Evolutionary conservation across 2,888 invertebrate genomes (phyloP).

Genomic region (Xestia sexstrigata): DNA sequence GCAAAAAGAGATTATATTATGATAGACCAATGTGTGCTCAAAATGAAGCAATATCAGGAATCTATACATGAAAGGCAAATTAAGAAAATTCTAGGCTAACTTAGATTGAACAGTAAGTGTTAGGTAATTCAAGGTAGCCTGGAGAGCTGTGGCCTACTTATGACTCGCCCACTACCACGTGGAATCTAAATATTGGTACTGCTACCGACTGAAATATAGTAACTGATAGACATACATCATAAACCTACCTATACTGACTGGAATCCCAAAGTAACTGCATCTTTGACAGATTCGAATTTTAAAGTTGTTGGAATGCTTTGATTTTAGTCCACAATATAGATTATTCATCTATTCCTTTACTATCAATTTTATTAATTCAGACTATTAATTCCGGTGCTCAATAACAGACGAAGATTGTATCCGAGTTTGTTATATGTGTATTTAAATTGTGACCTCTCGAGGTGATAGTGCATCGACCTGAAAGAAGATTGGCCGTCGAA

Average conservation of each 20-base stretch:
- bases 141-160: slow-evolving; percentile 6
- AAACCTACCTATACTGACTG: not conserved
- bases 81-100: slow-evolving; percentile 9
- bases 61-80: slow-evolving; percentile 16
- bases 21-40: not conserved
- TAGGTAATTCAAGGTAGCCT: slow-evolving; percentile 5
- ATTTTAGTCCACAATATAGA: not conserved
- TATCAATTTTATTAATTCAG: slow-evolving; percentile 7
- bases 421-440: slow-evolving; percentile 41
- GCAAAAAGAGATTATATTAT: not conserved
- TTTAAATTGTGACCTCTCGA: slow-evolving; percentile 52
- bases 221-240: not conserved
- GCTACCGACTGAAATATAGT: not conserved
- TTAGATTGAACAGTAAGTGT: slow-evolving; percentile 6
- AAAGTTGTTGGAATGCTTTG: not conserved
- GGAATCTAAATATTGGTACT: not conserved
- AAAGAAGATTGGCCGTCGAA: slow-evolving; percentile 18
- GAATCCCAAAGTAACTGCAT: not conserved
- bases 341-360: not conserved
- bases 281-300: not conserved
- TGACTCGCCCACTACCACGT: not conserved
- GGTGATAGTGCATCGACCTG: slow-evolving; percentile 62
- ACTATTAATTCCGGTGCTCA: slow-evolving; percentile 18
- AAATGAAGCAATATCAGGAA: not conserved
- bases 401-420: slow-evolving; percentile 24